Conservation (phyloP, 2,797 vertebrate species). For the Lycodopsis pacificus region DNA sequence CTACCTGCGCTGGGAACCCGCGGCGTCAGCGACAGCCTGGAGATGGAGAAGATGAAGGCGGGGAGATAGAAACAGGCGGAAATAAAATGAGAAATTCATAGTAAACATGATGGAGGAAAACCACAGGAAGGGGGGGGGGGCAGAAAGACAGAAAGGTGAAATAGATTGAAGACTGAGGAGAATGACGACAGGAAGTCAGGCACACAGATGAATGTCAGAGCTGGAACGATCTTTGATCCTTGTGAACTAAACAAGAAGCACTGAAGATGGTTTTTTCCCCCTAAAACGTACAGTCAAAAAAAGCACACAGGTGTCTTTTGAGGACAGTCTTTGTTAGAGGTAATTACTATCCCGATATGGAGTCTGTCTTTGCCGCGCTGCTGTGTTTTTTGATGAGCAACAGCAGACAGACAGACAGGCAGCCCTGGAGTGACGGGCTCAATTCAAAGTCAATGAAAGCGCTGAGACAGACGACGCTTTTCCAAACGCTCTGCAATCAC, state of each 20-base stretch:
- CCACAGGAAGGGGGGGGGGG: neutral
- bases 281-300: neutral
- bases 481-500: slow-evolving; percentile 50
- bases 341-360: slow-evolving; percentile 52
- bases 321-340: slow-evolving; percentile 31
- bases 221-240: slow-evolving; percentile 21
- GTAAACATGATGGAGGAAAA: slow-evolving; percentile 60
- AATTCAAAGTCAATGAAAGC: slow-evolving; percentile 60
- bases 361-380: slow-evolving; percentile 33
- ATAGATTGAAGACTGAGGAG: slow-evolving; percentile 42
- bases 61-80: slow-evolving; percentile 63
- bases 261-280: neutral
- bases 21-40: slow-evolving; percentile 55
- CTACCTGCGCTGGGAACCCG: slow-evolving; percentile 75
- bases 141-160: slow-evolving; percentile 40
- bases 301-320: slow-evolving; percentile 47
- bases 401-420: slow-evolving; percentile 46
- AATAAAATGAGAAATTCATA: slow-evolving; percentile 69
- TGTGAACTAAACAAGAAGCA: slow-evolving; percentile 16
- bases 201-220: slow-evolving; percentile 37
- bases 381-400: slow-evolving; percentile 51
- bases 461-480: slow-evolving; percentile 41
- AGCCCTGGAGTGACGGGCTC: slow-evolving; percentile 54
- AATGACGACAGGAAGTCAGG: slow-evolving; percentile 43
- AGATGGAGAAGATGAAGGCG: slow-evolving; percentile 72